Conservation (phyloP, 2,888 invertebrate genomes). For the Vesta saturnalis region DNA sequence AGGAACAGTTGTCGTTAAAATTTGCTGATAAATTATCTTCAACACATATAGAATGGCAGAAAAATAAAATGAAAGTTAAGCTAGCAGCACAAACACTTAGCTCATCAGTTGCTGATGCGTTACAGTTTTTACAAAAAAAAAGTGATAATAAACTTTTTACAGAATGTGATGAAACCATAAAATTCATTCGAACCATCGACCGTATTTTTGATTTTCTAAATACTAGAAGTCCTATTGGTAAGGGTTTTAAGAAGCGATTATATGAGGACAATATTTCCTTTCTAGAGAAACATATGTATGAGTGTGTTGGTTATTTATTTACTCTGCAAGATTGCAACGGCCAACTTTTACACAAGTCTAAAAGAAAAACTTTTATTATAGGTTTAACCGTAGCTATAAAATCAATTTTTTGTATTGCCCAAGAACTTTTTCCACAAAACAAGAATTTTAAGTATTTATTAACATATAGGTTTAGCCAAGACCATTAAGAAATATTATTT, state of each 20-base stretch:
- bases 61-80: slow-evolving; percentile 1
- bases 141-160: background rate
- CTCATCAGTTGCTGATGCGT: background rate
- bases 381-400: background rate
- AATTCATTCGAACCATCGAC: background rate
- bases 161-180: background rate
- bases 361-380: background rate
- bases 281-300: background rate
- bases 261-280: background rate
- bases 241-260: background rate
- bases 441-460: background rate
- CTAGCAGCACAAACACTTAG: slow-evolving; percentile 3
- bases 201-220: background rate
- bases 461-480: background rate
- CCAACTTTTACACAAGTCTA: background rate
- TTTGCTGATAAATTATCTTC: slow-evolving; percentile 5
- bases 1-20: background rate
- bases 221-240: background rate
- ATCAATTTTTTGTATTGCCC: background rate
- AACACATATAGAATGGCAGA: background rate
- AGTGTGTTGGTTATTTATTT: background rate
- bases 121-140: background rate
- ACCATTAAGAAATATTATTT: background rate
- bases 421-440: background rate
- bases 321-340: background rate